phyloP scores from a whole-genome alignment of 2,888 invertebrate genomes.

The Crocallis elinguaria region DNA sequence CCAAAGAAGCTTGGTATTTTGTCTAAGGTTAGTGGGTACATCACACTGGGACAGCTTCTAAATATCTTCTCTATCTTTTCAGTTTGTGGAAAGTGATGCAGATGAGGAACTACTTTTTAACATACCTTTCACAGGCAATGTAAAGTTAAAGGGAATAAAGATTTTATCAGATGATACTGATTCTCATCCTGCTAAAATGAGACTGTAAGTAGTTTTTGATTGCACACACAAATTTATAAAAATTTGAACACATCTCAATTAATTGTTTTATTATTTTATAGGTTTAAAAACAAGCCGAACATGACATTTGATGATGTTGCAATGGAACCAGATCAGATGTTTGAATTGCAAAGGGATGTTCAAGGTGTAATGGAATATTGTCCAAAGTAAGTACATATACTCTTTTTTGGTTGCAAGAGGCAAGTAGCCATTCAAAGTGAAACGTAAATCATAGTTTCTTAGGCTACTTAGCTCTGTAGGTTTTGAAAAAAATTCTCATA shows the following conservation, averaged over 20 bases:
- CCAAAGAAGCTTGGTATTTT: too few species aligned
- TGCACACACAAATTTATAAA: too few species aligned
- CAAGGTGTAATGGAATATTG: slow-evolving; percentile 94
- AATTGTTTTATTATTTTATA: too few species aligned
- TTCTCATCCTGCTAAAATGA: slow-evolving; percentile 93
- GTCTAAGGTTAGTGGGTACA: too few species aligned
- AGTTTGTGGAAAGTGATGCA: slow-evolving; percentile 98
- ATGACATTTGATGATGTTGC: slow-evolving; percentile 97
- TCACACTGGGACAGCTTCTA: too few species aligned
- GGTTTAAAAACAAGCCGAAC: slow-evolving; percentile 96
- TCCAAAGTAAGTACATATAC: slow-evolving; percentile 90
- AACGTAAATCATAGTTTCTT: not conserved
- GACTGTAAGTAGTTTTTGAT: slow-evolving; percentile 88
- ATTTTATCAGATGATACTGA: slow-evolving; percentile 95
- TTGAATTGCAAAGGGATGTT: slow-evolving; percentile 92
- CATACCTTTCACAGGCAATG: slow-evolving; percentile 97
- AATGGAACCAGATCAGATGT: slow-evolving; percentile 92
- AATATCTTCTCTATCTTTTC: too few species aligned
- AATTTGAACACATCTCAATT: too few species aligned
- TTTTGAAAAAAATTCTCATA: too few species aligned
- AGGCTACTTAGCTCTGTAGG: too few species aligned
- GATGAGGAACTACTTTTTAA: slow-evolving; percentile 98
- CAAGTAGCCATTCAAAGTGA: too few species aligned
- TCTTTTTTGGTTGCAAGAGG: too few species aligned
- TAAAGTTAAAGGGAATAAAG: slow-evolving; percentile 97